Conservation (phyloP, 2,113 vertebrate species). For the Rhinolophus ferrumequinum region DNA sequence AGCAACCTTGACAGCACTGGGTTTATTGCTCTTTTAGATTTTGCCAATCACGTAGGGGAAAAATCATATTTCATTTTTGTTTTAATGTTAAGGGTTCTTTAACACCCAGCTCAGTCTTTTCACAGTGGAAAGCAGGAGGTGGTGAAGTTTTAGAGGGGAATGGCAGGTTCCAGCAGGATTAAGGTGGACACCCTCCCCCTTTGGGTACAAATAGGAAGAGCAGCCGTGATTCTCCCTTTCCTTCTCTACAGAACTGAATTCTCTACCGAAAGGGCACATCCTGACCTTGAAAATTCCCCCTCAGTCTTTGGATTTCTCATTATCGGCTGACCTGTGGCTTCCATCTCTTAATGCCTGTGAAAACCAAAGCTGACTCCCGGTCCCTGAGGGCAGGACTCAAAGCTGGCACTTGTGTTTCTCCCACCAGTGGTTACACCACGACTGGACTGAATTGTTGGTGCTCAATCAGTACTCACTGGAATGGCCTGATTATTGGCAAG, state of each 20-base stretch:
- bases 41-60: neutral
- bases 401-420: neutral
- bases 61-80: neutral
- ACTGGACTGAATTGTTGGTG: neutral
- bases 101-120: neutral
- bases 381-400: neutral
- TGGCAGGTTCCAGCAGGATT: neutral
- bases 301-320: neutral
- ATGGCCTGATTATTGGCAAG: neutral
- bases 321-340: neutral
- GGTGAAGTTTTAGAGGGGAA: neutral
- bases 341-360: neutral
- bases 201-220: neutral
- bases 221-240: neutral
- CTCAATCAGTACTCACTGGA: neutral
- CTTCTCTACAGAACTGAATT: neutral
- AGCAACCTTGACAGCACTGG: neutral
- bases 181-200: too few species aligned
- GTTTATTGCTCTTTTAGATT: neutral
- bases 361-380: neutral
- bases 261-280: neutral
- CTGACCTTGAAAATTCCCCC: neutral
- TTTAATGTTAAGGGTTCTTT: neutral
- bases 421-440: rapidly evolving
- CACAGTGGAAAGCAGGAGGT: neutral